These are phyloP conservation scores for Odontomyia ornata DNA, from an alignment of 2,888 invertebrate species.

Conservation along the genomic window DNA sequence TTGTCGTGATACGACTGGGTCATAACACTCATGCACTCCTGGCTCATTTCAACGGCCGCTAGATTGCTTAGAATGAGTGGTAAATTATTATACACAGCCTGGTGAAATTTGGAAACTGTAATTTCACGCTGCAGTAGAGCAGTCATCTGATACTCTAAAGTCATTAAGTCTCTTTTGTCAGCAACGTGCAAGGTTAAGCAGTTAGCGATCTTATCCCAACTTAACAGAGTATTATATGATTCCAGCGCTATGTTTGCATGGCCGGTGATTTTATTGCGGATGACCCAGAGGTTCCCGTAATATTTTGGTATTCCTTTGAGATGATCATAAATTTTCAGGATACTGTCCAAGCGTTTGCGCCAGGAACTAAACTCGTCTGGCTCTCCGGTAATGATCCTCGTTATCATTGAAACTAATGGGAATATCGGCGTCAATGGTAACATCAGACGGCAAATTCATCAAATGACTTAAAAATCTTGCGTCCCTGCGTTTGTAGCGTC, in stretches of 20 bases:
- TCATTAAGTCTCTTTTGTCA: background rate
- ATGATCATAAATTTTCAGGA: too few relatives aligned
- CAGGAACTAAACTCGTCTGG: background rate
- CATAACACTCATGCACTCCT: background rate
- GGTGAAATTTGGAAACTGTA: too few relatives aligned
- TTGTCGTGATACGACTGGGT: too few relatives aligned
- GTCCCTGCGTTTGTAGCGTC: too few relatives aligned
- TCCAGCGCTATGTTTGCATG: too few relatives aligned
- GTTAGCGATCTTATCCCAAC: background rate
- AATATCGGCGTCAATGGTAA: background rate
- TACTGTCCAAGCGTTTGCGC: background rate
- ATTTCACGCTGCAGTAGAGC: too few relatives aligned
- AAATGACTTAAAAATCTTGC: background rate
- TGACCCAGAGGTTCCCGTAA: background rate
- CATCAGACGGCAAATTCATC: background rate
- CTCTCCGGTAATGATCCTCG: background rate
- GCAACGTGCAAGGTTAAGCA: background rate
- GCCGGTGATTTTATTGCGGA: too few relatives aligned
- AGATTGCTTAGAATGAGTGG: background rate
- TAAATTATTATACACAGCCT: too few relatives aligned
- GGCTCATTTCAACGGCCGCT: constrained; percentile 8
- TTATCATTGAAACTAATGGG: background rate
- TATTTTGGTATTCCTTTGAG: too few relatives aligned
- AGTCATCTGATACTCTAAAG: background rate
- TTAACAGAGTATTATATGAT: background rate